These are phyloP conservation scores for Muscidifurax raptorellus DNA, from an alignment of 1,140 invertebrate species.

Conservation along the genomic window DNA sequence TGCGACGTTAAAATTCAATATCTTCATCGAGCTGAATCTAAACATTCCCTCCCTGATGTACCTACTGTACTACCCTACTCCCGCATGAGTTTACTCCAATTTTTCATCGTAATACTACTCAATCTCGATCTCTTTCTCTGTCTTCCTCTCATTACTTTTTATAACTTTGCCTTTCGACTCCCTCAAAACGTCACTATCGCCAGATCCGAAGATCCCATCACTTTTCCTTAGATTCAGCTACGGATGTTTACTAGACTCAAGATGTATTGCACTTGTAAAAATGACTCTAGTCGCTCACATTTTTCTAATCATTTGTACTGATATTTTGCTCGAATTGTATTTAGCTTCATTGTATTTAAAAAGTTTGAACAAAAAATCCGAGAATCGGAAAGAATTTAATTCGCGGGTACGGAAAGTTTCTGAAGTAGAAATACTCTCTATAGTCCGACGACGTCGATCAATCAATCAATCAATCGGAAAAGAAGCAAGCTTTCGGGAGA, in stretches of 20 bases:
- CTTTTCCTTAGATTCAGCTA: constrained; percentile 47
- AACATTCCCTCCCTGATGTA: constrained; percentile 11
- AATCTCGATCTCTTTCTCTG: neutral
- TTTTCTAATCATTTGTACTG: neutral
- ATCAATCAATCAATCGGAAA: constrained; percentile 59
- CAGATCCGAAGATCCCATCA: constrained; percentile 1
- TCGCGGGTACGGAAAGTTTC: constrained; percentile 50
- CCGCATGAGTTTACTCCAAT: neutral
- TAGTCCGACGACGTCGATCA: constrained; percentile 53
- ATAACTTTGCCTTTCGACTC: neutral
- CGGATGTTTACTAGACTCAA: constrained; percentile 29
- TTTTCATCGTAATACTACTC: neutral
- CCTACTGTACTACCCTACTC: neutral
- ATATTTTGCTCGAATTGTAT: neutral
- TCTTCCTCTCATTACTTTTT: neutral
- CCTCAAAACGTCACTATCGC: neutral
- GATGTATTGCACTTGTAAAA: neutral
- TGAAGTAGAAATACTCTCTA: constrained; percentile 63
- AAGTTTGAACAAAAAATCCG: neutral
- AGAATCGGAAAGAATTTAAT: neutral
- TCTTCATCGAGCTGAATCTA: constrained; percentile 49
- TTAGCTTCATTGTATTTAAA: neutral
- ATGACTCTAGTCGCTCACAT: neutral
- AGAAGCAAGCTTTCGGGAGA: constrained; percentile 70
- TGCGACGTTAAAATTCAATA: constrained; percentile 24